phyloP scores from a whole-genome alignment of 1,140 invertebrate species.

The Cepaea nemoralis region DNA sequence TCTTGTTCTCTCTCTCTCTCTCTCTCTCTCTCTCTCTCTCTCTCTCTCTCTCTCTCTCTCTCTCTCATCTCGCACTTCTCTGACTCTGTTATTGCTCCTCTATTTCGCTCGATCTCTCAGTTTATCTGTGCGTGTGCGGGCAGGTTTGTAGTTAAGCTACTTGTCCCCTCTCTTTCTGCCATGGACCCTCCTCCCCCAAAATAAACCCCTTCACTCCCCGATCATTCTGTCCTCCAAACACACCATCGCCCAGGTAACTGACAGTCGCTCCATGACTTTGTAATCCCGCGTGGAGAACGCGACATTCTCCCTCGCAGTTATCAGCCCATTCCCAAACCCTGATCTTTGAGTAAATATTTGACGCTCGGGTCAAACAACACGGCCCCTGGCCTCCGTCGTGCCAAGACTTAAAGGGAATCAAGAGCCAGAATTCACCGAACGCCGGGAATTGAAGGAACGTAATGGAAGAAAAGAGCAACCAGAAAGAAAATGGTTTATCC shows the following conservation, averaged over 20 bases:
- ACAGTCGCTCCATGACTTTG: not conserved
- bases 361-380: not conserved
- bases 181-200: not conserved
- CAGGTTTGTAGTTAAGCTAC: no score
- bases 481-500: not conserved
- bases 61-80: not conserved
- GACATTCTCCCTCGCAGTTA: constrained; percentile 2
- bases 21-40: not conserved
- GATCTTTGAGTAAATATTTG: constrained; percentile 20
- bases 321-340: constrained; percentile 4
- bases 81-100: no score
- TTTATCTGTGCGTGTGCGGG: no score
- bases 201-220: not conserved
- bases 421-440: not conserved
- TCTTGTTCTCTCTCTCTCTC: no score
- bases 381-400: not conserved
- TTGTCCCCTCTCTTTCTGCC: no score
- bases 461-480: not conserved
- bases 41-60: not conserved
- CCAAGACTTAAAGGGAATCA: not conserved
- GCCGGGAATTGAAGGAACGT: not conserved
- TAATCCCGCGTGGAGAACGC: constrained; percentile 1
- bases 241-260: not conserved
- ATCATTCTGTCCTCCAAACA: not conserved
- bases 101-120: no score